A percentile compares a stretch with the other conserved stretches of the same genome.
These are phyloP conservation scores for Ophiothrix spiculata DNA, from an alignment of 35 echinoderm and acorn worm species.

Conservation along the genomic window DNA sequence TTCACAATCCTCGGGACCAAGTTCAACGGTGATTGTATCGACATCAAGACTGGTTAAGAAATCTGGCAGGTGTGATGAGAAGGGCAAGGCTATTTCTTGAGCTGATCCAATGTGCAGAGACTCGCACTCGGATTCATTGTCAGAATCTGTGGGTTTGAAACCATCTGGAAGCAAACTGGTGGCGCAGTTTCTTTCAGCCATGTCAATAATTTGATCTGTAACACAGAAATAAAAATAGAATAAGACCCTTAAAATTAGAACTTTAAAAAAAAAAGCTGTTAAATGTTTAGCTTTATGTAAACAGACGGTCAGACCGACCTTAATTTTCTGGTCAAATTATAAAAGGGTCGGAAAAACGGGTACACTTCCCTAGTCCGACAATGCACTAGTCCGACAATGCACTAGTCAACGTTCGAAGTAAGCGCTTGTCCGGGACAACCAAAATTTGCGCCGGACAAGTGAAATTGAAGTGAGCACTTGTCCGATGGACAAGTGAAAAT, in stretches of 20 bases:
- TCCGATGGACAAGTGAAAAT: too few species aligned
- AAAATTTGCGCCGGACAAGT: too few species aligned
- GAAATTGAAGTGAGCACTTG: too few species aligned
- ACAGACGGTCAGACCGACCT: too few species aligned
- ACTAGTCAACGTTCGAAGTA: too few species aligned
- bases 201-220: constrained; percentile 1
- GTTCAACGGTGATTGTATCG: background rate
- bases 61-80: background rate
- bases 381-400: too few species aligned
- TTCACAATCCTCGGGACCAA: background rate
- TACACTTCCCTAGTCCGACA: too few species aligned
- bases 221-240: background rate
- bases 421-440: too few species aligned
- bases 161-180: constrained; percentile 14
- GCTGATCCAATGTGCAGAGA: constrained; percentile 9
- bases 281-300: too few species aligned
- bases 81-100: background rate
- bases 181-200: background rate
- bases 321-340: too few species aligned
- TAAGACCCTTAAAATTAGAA: background rate
- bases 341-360: too few species aligned
- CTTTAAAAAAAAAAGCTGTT: too few species aligned
- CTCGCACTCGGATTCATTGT: background rate
- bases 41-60: background rate
- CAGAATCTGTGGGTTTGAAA: constrained; percentile 4